Conservation (phyloP, 2,113 vertebrate genomes). For the Ophiodon elongatus region DNA sequence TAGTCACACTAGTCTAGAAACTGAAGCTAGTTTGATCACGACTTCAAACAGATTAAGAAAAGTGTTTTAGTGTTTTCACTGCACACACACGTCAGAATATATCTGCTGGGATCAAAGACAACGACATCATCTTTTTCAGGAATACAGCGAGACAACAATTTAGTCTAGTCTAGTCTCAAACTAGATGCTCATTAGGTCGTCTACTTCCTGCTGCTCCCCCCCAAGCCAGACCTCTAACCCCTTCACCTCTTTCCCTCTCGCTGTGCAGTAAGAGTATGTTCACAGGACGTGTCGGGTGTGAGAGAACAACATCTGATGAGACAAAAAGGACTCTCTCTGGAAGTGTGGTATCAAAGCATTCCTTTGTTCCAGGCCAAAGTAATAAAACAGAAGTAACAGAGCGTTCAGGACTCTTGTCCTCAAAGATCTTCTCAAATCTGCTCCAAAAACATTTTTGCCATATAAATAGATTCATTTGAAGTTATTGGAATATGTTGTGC, state of each 20-base stretch:
- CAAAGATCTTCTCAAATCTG: background rate
- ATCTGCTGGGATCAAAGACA: background rate
- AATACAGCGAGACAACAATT: background rate
- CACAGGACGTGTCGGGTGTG: background rate
- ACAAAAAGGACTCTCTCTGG: background rate
- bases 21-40: background rate
- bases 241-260: background rate
- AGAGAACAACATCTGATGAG: slow-evolving; percentile 6
- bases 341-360: slow-evolving; percentile 36
- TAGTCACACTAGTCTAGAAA: background rate
- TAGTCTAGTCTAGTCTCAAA: background rate
- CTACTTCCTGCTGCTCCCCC: background rate
- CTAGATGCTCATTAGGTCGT: background rate
- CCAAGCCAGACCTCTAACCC: background rate
- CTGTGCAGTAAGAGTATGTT: background rate
- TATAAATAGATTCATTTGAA: background rate
- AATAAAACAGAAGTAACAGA: background rate
- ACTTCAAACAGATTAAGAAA: background rate
- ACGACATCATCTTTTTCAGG: background rate
- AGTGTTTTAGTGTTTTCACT: background rate
- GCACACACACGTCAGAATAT: background rate
- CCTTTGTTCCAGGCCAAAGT: slow-evolving; percentile 24
- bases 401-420: slow-evolving; percentile 1
- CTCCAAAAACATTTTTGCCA: background rate
- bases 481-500: background rate